Conservation (phyloP, 2,888 invertebrate species). For the Coleophora flavipennella region DNA sequence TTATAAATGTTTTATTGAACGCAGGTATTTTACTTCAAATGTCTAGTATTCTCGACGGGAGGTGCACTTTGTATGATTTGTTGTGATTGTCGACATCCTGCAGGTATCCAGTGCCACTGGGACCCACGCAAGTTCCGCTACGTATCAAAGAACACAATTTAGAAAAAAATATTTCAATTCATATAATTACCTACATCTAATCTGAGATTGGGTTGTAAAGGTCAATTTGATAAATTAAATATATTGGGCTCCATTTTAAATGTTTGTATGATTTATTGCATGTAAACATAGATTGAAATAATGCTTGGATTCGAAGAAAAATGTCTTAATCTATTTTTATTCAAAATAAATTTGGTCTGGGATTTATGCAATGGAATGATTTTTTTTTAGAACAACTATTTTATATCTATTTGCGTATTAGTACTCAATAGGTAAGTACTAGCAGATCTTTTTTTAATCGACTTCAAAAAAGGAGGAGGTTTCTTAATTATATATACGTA, state of each 20-base stretch:
- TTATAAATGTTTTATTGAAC: neutral
- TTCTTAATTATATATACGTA: no score
- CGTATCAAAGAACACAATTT: conserved; percentile 4
- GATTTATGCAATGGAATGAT: no score
- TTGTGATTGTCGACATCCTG: conserved; percentile 25
- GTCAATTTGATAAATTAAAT: neutral
- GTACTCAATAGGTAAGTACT: no score
- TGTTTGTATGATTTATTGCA: no score
- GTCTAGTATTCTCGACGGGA: neutral
- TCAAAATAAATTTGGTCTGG: no score
- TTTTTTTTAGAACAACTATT: no score
- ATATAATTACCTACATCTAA: conserved; percentile 3
- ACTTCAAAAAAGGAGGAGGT: no score
- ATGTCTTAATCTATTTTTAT: no score
- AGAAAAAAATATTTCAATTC: conserved; percentile 7
- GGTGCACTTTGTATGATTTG: conserved; percentile 9
- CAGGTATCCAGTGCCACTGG: conserved; percentile 4
- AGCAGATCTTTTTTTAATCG: no score
- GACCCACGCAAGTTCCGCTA: conserved; percentile 21
- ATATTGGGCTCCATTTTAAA: neutral
- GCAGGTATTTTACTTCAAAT: neutral
- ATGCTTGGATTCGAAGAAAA: no score
- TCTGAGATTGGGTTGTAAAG: neutral
- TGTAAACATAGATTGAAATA: no score
- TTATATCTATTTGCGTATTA: no score